phyloP scores from a whole-genome alignment of 2,888 invertebrate genomes.

The Oligia fasciuncula region DNA sequence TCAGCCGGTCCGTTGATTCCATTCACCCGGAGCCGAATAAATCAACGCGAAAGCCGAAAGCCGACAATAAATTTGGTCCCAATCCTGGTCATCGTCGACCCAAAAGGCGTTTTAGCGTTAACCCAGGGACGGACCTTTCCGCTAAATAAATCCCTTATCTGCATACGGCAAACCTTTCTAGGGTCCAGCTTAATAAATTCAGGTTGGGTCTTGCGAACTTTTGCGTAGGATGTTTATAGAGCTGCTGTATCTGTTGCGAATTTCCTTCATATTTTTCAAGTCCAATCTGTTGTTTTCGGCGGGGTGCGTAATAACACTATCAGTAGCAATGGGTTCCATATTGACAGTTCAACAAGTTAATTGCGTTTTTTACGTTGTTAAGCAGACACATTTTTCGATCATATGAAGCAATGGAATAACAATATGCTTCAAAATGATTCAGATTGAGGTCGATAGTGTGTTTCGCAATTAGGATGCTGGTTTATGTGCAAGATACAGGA shows the following conservation, averaged over 20 bases:
- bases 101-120: slow-evolving; percentile 86
- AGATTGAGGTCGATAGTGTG: no score
- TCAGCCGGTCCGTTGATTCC: slow-evolving; percentile 80
- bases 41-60: slow-evolving; percentile 87
- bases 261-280: background rate
- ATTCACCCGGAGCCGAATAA: slow-evolving; percentile 84
- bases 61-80: slow-evolving; percentile 88
- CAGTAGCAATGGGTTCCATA: no score
- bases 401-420: no score
- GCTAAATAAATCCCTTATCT: slow-evolving; percentile 91
- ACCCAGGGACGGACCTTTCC: slow-evolving; percentile 90
- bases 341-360: no score
- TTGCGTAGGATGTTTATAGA: slow-evolving; percentile 76
- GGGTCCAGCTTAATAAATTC: slow-evolving; percentile 90
- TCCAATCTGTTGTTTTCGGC: background rate
- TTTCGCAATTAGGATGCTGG: no score
- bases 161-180: slow-evolving; percentile 90
- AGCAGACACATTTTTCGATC: no score
- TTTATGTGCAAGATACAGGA: background rate
- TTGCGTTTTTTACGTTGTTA: no score
- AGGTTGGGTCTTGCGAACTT: slow-evolving; percentile 88
- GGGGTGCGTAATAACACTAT: no score
- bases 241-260: slow-evolving; percentile 67
- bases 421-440: no score
- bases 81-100: slow-evolving; percentile 89